These are phyloP conservation scores for Ornithoptera alexandrae DNA, from an alignment of 2,888 invertebrate genomes.

Conservation along the genomic window DNA sequence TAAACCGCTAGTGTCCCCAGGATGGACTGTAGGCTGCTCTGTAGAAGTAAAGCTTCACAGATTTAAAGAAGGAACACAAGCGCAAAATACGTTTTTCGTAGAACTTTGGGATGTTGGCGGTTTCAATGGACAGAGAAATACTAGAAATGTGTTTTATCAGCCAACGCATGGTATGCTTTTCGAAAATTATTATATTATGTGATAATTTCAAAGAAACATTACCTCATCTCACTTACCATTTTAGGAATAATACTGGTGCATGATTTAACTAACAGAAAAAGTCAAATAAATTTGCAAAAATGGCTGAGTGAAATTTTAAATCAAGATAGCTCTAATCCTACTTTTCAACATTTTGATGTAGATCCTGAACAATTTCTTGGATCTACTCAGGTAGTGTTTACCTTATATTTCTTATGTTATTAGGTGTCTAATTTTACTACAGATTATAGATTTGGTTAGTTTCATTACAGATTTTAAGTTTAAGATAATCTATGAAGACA, in stretches of 20 bases:
- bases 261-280: constrained; percentile 97
- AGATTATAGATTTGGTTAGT: too few relatives aligned
- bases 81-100: constrained; percentile 93
- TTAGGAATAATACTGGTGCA: constrained; percentile 95
- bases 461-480: too few relatives aligned
- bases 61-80: constrained; percentile 95
- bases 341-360: constrained; percentile 82
- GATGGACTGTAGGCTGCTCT: constrained; percentile 98
- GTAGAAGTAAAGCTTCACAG: constrained; percentile 97
- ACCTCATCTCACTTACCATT: constrained; percentile 35
- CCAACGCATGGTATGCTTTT: constrained; percentile 88
- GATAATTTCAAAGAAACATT: background rate
- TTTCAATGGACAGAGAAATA: constrained; percentile 94
- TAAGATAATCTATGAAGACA: too few relatives aligned
- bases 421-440: too few relatives aligned
- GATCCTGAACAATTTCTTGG: constrained; percentile 93
- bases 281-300: constrained; percentile 94
- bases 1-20: constrained; percentile 90
- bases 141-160: constrained; percentile 96
- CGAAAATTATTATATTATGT: background rate
- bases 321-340: constrained; percentile 79
- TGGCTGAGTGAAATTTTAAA: constrained; percentile 96
- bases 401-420: too few relatives aligned
- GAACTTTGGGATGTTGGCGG: constrained; percentile 99
- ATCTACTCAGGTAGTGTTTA: constrained; percentile 80